Percentiles rank a stretch among this genome's conserved stretches.
These are phyloP conservation scores for Silurus glanis DNA, from an alignment of 2,113 vertebrate genomes.

Conservation along the genomic window DNA sequence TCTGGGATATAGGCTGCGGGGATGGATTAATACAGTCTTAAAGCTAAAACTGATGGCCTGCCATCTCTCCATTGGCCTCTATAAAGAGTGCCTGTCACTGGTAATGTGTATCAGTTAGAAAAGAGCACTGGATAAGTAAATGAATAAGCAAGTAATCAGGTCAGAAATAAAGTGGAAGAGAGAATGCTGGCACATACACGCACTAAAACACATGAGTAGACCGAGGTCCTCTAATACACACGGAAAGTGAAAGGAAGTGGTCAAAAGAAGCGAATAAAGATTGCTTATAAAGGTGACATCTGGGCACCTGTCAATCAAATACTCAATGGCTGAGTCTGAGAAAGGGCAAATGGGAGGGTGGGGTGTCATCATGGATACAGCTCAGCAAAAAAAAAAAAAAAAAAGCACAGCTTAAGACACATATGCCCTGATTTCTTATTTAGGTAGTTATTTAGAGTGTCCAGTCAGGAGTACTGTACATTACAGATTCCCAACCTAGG, in stretches of 20 bases:
- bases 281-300: constrained; percentile 67
- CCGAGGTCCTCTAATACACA: neutral
- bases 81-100: constrained; percentile 36
- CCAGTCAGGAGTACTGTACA: constrained; percentile 31
- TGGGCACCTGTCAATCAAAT: constrained; percentile 79
- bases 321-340: constrained; percentile 70
- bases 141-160: constrained; percentile 39
- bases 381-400: constrained; percentile 65
- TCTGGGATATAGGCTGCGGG: constrained; percentile 31
- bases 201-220: constrained; percentile 12
- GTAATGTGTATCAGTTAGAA: constrained; percentile 47
- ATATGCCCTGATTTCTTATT: neutral
- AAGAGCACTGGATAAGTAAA: constrained; percentile 47
- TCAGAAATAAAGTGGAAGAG: constrained; percentile 30
- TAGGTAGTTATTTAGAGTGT: neutral
- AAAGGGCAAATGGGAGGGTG: constrained; percentile 66
- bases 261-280: neutral
- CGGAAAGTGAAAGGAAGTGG: neutral
- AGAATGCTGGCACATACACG: constrained; percentile 44
- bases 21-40: constrained; percentile 52
- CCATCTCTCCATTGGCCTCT: constrained; percentile 32
- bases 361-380: constrained; percentile 74
- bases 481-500: neutral
- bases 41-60: constrained; percentile 43
- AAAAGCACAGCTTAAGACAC: neutral